Percentiles rank a stretch among this genome's conserved stretches.
Conservation (phyloP, 2,888 invertebrate genomes). For the Dryococelus australis region DNA sequence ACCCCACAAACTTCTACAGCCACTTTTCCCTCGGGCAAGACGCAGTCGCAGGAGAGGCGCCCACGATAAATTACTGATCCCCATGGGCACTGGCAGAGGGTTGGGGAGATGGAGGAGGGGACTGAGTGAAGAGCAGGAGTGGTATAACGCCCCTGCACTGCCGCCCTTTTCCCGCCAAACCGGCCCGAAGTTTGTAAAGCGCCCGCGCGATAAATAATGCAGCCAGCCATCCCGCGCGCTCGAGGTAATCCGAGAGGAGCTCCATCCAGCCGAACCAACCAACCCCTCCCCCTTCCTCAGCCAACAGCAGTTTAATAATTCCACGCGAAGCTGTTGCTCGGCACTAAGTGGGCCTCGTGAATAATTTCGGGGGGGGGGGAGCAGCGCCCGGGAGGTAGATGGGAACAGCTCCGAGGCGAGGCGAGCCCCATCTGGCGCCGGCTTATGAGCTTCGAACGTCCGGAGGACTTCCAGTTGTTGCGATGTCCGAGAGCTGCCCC, state of each 20-base stretch:
- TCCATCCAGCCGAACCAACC: background rate
- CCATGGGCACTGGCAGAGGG: background rate
- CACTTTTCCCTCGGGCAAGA: background rate
- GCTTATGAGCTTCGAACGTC: background rate
- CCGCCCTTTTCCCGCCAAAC: no score
- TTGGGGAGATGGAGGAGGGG: background rate
- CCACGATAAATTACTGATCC: constrained; percentile 1
- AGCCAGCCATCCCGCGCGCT: background rate
- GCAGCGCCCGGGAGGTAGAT: background rate
- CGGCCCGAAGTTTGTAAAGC: constrained; percentile 7
- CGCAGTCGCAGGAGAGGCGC: background rate
- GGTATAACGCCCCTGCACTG: background rate
- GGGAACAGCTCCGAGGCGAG: no score
- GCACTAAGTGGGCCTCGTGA: constrained; percentile 1
- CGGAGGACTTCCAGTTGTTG: no score
- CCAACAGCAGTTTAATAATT: background rate
- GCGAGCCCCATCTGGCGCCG: background rate
- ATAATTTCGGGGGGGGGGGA: background rate
- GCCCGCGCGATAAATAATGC: constrained; percentile 16
- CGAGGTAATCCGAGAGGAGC: constrained; percentile 3
- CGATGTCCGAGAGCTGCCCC: background rate
- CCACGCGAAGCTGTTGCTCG: constrained; percentile 16
- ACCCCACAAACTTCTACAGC: no score
- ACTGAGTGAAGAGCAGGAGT: background rate
- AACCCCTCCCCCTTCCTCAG: background rate